Base-by-base conservation (phyloP, 2,113 vertebrate genomes). In the Conger conger region DNA sequence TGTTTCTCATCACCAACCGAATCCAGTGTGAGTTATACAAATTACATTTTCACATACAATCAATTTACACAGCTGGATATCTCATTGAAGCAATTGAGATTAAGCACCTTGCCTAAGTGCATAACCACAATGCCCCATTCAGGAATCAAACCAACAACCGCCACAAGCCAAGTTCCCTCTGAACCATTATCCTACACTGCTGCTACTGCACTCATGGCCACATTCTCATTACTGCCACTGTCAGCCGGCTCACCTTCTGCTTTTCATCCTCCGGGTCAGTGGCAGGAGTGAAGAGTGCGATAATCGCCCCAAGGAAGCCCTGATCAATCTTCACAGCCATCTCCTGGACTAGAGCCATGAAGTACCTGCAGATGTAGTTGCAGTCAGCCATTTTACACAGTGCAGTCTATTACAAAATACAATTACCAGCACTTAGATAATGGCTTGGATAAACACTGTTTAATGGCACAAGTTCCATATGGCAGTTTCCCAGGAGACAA, bases 321-420 rank as follows among this genome's bases (percentile, higher is more conserved):
- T 99, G 98, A 89, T 99, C 98, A 3, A 99, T 88, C 93, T 98
- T 99, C 86, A 99, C 92, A 0, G 98, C 98, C 98, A 99, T 99
- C 91, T 99, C 98, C 89, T 99, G 98, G 86, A 99, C 97, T 84
- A 99, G 96, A 86, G 97, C 98, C 98, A 99, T 99, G 92, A 99
- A 99, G 91, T 99, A 99, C 83, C 98, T 99, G 84, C 35, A 86
- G n/a, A 6, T 18, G 33, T 8, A 50, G 81, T 27, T 84, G 11
- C 84, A 68, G 78, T 6, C 45, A 40, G 18, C 80, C 81, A 17
- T 23, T 54, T 42, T 0, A 82, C 42, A 87, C 36, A 76, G 13
- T 33, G 73, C 81, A n/a, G 33, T 60, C 30, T 82, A 38, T 27
- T 7, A n/a, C 18, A n/a, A n/a, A 40, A 35, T 4, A n/a, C 27